These are phyloP conservation scores for Bombus turneri DNA, from an alignment of 1,140 invertebrate species.

Conservation along the genomic window DNA sequence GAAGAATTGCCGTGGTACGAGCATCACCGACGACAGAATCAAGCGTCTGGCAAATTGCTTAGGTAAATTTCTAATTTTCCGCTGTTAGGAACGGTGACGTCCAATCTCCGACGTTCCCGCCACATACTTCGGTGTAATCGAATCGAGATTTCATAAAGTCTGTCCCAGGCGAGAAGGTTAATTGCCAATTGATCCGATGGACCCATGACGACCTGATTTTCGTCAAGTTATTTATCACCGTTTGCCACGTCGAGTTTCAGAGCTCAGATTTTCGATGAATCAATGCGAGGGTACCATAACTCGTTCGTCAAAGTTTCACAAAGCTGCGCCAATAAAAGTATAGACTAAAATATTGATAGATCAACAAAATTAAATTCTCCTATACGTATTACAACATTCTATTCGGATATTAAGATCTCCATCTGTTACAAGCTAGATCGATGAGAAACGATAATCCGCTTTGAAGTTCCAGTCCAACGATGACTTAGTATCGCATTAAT, in stretches of 20 bases:
- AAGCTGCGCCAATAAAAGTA: neutral
- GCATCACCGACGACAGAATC: constrained; percentile 37
- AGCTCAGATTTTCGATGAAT: neutral
- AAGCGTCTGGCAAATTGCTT: constrained; percentile 65
- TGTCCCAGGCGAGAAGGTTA: constrained; percentile 53
- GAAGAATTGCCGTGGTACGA: constrained; percentile 53
- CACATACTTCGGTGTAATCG: constrained; percentile 67
- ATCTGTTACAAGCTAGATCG: neutral
- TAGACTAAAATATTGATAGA: too few species aligned
- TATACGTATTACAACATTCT: neutral
- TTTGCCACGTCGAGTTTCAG: neutral
- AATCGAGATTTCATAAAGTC: constrained; percentile 71
- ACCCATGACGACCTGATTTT: constrained; percentile 47
- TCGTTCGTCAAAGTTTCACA: neutral
- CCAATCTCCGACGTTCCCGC: constrained; percentile 53
- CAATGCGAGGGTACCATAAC: neutral
- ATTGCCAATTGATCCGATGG: constrained; percentile 70
- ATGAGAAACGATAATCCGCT: neutral
- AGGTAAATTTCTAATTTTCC: constrained; percentile 72
- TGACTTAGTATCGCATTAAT: neutral
- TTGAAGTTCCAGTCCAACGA: neutral
- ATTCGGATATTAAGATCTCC: neutral
- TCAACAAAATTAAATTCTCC: neutral
- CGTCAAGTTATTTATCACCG: constrained; percentile 46
- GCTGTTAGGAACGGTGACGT: constrained; percentile 58